Conservation (phyloP, 2,113 vertebrate species). For the Epinephelus lanceolatus region DNA sequence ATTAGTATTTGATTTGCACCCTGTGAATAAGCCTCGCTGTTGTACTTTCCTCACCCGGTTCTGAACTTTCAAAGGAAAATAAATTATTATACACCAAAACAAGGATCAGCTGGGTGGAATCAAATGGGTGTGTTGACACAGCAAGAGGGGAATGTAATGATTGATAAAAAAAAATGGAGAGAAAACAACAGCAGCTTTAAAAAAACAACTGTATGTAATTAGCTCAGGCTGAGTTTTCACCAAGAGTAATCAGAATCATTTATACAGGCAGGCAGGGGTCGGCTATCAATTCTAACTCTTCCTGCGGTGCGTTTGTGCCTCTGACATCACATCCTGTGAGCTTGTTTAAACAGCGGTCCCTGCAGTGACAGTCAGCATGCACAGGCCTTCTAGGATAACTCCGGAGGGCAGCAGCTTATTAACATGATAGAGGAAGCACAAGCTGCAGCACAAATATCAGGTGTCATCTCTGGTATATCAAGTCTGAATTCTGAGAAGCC, state of each 20-base stretch:
- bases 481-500: background rate
- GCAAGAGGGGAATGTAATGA: constrained; percentile 50
- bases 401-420: constrained; percentile 9
- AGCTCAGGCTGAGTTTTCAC: constrained; percentile 31
- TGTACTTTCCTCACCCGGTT: constrained; percentile 50
- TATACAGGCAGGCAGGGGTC: constrained; percentile 26
- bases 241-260: constrained; percentile 37
- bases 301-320: constrained; percentile 20
- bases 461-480: constrained; percentile 46
- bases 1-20: constrained; percentile 74
- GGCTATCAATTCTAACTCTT: constrained; percentile 32
- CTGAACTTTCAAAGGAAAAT: constrained; percentile 63
- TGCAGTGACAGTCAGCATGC: constrained; percentile 22
- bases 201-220: constrained; percentile 43
- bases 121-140: constrained; percentile 52
- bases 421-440: constrained; percentile 23
- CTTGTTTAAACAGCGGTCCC: constrained; percentile 19
- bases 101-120: constrained; percentile 55
- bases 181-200: constrained; percentile 41
- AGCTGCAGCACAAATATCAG: constrained; percentile 55
- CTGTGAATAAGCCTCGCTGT: constrained; percentile 52
- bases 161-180: constrained; percentile 13
- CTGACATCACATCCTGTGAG: constrained; percentile 62
- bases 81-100: constrained; percentile 55
- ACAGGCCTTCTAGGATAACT: background rate